Evolutionary conservation across 2,888 invertebrate species (phyloP).

Genomic region (Eueremaeus valkanovi): DNA sequence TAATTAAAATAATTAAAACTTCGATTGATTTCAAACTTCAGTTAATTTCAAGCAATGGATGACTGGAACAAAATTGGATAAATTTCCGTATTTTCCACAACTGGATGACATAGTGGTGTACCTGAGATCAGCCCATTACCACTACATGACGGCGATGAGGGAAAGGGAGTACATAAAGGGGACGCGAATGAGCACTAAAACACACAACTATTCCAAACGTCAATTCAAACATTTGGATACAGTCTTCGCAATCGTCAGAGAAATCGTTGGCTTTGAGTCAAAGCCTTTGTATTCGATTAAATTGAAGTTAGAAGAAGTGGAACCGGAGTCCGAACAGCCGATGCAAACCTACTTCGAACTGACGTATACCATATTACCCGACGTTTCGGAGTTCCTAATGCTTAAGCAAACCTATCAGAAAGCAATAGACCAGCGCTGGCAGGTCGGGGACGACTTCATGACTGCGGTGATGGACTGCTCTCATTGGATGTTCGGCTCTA

Average conservation of each 20-base stretch:
- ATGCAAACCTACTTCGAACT: constrained; percentile 68
- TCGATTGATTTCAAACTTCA: neutral
- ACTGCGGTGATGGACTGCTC: constrained; percentile 79
- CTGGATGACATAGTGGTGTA: constrained; percentile 80
- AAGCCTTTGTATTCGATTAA: neutral
- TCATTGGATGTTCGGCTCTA: constrained; percentile 91
- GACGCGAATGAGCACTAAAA: neutral
- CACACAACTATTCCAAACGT: neutral
- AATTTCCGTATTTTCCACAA: constrained; percentile 93
- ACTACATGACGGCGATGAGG: constrained; percentile 81
- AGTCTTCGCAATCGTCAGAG: neutral
- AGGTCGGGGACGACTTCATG: constrained; percentile 67
- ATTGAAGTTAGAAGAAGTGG: neutral
- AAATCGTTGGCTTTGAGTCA: neutral
- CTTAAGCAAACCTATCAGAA: constrained; percentile 80
- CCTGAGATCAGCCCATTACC: constrained; percentile 60
- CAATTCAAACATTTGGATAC: neutral
- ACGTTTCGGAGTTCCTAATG: constrained; percentile 92
- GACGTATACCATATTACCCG: constrained; percentile 94
- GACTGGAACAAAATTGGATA: neutral
- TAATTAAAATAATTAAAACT: no score
- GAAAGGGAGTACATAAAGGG: neutral
- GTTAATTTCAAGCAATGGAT: neutral
- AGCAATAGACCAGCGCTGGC: constrained; percentile 75
- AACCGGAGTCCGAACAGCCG: neutral